Percentiles rank a stretch among this genome's conserved stretches.
These are phyloP conservation scores for Poecile atricapillus DNA, from an alignment of 2,113 vertebrate genomes.

Conservation along the genomic window DNA sequence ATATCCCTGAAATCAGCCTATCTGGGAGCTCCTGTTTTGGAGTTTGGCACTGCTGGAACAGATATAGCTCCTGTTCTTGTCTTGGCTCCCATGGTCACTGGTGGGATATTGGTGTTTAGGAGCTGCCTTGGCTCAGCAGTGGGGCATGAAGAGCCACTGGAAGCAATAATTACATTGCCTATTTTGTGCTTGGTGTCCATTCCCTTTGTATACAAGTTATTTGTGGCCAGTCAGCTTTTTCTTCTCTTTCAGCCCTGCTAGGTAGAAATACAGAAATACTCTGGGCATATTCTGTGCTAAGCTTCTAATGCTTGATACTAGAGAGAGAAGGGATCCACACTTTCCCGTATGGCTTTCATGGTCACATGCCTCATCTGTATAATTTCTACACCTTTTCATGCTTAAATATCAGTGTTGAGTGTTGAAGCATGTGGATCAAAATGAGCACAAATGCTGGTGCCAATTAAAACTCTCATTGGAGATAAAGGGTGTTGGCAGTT, in stretches of 20 bases:
- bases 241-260: not conserved
- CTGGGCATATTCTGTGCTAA: not conserved
- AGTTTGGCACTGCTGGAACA: not conserved
- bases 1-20: not conserved
- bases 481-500: not conserved
- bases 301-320: not conserved
- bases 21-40: not conserved
- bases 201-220: not conserved
- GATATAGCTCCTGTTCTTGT: not conserved
- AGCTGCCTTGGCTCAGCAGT: not conserved
- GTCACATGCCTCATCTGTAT: not conserved
- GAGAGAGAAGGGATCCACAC: not conserved
- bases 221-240: not conserved
- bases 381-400: not conserved
- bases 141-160: not conserved
- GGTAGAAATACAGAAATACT: not conserved
- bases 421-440: not conserved
- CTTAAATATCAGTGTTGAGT: not conserved
- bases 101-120: not conserved
- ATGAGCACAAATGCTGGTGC: not conserved
- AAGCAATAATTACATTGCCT: not conserved
- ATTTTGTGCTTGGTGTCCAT: not conserved
- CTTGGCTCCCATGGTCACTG: not conserved
- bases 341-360: not conserved
- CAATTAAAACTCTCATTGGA: not conserved